Evolutionary conservation across 2,888 invertebrate species (phyloP), one percentile per base, ranked within the genome.

Genomic region (Azorinus chamasolen): DNA sequence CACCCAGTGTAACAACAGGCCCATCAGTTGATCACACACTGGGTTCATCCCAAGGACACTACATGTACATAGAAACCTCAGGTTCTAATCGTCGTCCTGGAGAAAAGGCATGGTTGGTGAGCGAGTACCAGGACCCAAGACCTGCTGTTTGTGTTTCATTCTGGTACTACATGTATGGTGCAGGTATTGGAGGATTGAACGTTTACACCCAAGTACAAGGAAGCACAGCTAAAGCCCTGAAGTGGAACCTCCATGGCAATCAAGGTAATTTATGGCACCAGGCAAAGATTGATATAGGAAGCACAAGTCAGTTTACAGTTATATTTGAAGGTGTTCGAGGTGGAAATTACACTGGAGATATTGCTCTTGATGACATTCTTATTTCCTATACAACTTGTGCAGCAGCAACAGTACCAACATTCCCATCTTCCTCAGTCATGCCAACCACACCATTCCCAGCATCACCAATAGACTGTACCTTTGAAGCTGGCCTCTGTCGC

Each of bases 41-140:
- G n/a, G 86, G 84, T 2, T 81, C 84, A 1, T 57, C 78, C 6
- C 48, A 59, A n/a, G 90, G 91, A 6, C 85, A 88, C 61, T 91
- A 91, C 79, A 83, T 91, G 83, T 91, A 90, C 77, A 89, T 91
- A n/a, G 91, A 91, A 66, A 84, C 95, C 1, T 93, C 94, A 6
- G 95, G 94, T 81, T 94, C 41, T 0, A 68, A 77, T 16, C 71
- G 95, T 1, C 91, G 94, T 55, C 84, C 94, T 77, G 94, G 95
- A 1, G 95, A 95, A 83, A 93, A 92, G 50, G 95, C 95, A 0
- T 92, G 94, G 84, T 84, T 91, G 10, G 72, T 86, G 6, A 88
- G 88, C 83, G 88, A 87, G 37, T 83, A 87, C 25, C 73, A 85
- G 2, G 83, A 79, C n/a, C 77, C 84, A 6, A 66, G n/a, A 64